phyloP scores from a whole-genome alignment of 2,888 invertebrate genomes.

The Deroplatys truncata region DNA sequence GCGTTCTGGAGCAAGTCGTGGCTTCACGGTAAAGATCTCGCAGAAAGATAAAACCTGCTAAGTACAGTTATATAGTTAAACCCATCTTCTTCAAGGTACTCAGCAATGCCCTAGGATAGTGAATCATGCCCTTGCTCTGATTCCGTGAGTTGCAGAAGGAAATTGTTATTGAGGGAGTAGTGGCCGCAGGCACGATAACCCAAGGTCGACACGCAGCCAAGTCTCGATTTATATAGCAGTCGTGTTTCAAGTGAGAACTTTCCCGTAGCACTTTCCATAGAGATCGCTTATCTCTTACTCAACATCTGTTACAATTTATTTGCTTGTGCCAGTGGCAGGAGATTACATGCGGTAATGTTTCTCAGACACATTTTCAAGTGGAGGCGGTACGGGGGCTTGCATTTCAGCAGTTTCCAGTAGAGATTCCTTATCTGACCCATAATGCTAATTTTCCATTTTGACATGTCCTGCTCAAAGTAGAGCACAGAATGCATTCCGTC shows the following conservation, averaged over 20 bases:
- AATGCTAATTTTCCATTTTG: too few relatives aligned
- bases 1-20: too few relatives aligned
- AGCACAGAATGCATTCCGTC: too few relatives aligned
- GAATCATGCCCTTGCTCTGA: not conserved
- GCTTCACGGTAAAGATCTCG: not conserved
- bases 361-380: too few relatives aligned
- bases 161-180: not conserved
- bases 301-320: not conserved
- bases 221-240: too few relatives aligned
- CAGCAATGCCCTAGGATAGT: not conserved
- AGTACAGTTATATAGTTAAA: not conserved
- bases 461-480: not conserved
- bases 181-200: not conserved
- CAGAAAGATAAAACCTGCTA: not conserved
- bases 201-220: not conserved
- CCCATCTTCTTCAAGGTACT: not conserved
- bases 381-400: too few relatives aligned
- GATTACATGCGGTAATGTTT: not conserved
- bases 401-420: too few relatives aligned
- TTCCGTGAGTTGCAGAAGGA: not conserved
- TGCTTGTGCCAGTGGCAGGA: not conserved
- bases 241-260: not conserved
- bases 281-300: not conserved
- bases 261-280: not conserved
- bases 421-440: too few relatives aligned